phyloP scores from a whole-genome alignment of 2,888 invertebrate species.

The Anoncus sp. region DNA sequence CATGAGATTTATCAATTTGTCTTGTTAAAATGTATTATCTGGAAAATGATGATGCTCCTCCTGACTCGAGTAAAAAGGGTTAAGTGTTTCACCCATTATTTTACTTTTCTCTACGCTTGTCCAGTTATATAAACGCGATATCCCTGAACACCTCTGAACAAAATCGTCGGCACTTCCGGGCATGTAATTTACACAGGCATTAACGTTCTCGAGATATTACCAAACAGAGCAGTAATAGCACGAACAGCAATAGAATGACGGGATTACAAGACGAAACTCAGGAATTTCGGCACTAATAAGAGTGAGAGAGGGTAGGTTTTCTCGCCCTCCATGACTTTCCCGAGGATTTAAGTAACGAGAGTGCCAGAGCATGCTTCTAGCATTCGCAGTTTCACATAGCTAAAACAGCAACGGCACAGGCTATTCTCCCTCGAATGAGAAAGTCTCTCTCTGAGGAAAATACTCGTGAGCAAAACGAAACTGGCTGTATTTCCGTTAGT shows the following conservation, averaged over 20 bases:
- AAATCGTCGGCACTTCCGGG: conserved; percentile 38
- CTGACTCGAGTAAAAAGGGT: neutral
- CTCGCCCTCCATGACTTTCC: conserved; percentile 56
- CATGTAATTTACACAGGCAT: conserved; percentile 55
- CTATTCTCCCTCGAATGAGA: conserved; percentile 44
- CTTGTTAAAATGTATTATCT: neutral
- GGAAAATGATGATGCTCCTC: neutral
- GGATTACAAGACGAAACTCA: conserved; percentile 22
- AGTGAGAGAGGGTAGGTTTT: conserved; percentile 30
- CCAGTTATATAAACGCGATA: conserved; percentile 34
- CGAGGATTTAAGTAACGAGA: conserved; percentile 63
- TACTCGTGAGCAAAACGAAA: conserved; percentile 33
- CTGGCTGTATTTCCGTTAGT: conserved; percentile 34
- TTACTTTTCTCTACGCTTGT: conserved; percentile 7
- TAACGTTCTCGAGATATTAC: conserved; percentile 30
- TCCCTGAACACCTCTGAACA: conserved; percentile 22
- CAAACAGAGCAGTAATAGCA: neutral
- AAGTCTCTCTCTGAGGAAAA: conserved; percentile 42
- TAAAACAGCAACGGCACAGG: conserved; percentile 43
- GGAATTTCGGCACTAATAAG: conserved; percentile 52
- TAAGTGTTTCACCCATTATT: neutral
- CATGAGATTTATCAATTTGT: neutral
- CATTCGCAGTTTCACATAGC: conserved; percentile 44
- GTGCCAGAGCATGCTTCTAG: conserved; percentile 51
- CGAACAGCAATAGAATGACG: conserved; percentile 10